phyloP scores from a whole-genome alignment of 2,113 vertebrate genomes.

The Bettongia penicillata region DNA sequence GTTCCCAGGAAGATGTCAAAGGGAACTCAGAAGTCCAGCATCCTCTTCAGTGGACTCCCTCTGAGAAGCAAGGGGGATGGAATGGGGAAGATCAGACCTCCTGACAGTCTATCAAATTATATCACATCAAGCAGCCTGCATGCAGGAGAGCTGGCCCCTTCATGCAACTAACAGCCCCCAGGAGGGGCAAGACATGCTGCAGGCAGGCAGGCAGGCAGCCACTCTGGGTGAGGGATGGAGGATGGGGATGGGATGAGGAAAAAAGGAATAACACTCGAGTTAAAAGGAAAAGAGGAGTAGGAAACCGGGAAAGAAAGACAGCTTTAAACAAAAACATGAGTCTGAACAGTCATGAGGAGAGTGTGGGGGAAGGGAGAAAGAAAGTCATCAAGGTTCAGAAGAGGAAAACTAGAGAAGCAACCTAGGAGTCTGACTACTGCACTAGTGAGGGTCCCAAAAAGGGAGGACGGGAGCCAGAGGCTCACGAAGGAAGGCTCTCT shows the following conservation, averaged over 20 bases:
- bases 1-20: slow-evolving; percentile 7
- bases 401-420: not conserved
- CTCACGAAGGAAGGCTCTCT: not conserved
- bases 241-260: not conserved
- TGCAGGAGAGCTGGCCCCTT: slow-evolving; percentile 57
- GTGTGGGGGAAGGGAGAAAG: not conserved
- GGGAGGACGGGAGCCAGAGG: not conserved
- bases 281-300: not conserved
- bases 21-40: not conserved
- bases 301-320: not conserved
- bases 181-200: slow-evolving; percentile 74
- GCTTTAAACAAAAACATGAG: not conserved
- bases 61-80: not conserved
- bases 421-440: not conserved
- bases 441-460: not conserved
- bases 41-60: not conserved
- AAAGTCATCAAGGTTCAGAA: not conserved
- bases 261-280: not conserved
- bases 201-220: slow-evolving; percentile 69
- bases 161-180: slow-evolving; percentile 54
- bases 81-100: not conserved
- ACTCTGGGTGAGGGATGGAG: not conserved
- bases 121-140: slow-evolving; percentile 72
- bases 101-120: not conserved
- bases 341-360: not conserved